A percentile compares a stretch with the other conserved stretches of the same genome.
Conservation (phyloP, 1,140 invertebrate genomes). For the Lucilia cuprina region DNA sequence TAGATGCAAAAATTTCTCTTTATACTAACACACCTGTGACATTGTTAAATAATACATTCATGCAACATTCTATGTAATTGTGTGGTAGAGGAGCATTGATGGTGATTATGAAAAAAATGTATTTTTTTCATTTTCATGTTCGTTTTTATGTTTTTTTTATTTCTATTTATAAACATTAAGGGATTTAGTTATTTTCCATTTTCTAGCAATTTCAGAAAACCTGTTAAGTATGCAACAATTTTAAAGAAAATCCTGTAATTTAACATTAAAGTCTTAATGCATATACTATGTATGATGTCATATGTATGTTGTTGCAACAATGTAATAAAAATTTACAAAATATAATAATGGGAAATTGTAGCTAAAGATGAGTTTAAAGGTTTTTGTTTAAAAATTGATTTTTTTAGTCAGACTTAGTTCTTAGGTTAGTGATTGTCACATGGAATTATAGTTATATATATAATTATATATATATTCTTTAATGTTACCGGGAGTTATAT, state of each 20-base stretch:
- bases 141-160: neutral
- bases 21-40: neutral
- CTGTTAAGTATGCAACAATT: slow-evolving; percentile 21
- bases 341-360: neutral
- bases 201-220: neutral
- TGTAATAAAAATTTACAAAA: neutral
- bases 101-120: neutral
- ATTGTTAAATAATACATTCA: neutral
- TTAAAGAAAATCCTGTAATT: neutral
- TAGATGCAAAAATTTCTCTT: neutral
- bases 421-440: too few relatives aligned
- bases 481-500: too few relatives aligned
- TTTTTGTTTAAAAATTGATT: too few relatives aligned
- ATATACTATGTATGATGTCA: too few relatives aligned
- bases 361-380: too few relatives aligned
- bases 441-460: too few relatives aligned
- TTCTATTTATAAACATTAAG: neutral
- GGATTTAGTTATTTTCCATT: neutral
- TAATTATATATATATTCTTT: too few relatives aligned
- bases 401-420: too few relatives aligned
- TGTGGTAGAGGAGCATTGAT: too few relatives aligned
- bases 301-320: too few relatives aligned
- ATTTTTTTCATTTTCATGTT: neutral
- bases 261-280: slow-evolving; percentile 16
- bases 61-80: too few relatives aligned